Conservation (phyloP, 2,888 invertebrate species). For the Amphipyra berbera region DNA sequence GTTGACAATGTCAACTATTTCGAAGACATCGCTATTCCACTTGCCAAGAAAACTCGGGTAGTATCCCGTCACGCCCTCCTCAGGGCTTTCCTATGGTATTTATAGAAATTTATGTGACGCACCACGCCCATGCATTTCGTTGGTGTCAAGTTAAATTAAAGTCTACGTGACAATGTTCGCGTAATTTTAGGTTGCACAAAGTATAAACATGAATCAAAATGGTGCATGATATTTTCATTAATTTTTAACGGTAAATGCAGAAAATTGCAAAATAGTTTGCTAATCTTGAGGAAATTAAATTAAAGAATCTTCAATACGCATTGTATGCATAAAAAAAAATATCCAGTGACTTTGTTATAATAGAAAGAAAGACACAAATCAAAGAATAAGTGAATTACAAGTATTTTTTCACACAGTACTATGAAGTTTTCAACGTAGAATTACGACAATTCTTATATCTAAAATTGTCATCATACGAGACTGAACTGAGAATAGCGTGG, state of each 20-base stretch:
- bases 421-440: constrained; percentile 27
- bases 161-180: background rate
- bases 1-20: constrained; percentile 83
- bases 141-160: constrained; percentile 28
- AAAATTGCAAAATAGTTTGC: no score
- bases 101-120: constrained; percentile 60
- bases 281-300: no score
- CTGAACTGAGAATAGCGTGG: constrained; percentile 70
- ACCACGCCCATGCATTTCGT: constrained; percentile 27
- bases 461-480: constrained; percentile 59
- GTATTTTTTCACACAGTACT: constrained; percentile 7
- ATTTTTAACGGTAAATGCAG: no score
- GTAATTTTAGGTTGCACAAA: no score
- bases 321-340: no score
- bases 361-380: no score
- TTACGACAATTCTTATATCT: constrained; percentile 48
- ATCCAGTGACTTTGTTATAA: no score
- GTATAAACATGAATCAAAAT: background rate
- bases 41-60: constrained; percentile 70
- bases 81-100: constrained; percentile 73
- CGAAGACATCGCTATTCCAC: constrained; percentile 71
- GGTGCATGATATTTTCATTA: no score
- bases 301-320: no score
- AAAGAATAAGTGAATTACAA: background rate
- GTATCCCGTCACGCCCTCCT: constrained; percentile 68